Percentiles rank a stretch among this genome's conserved stretches.
Conservation (phyloP, 2,113 vertebrate species). For the Pachyramphus minor region DNA sequence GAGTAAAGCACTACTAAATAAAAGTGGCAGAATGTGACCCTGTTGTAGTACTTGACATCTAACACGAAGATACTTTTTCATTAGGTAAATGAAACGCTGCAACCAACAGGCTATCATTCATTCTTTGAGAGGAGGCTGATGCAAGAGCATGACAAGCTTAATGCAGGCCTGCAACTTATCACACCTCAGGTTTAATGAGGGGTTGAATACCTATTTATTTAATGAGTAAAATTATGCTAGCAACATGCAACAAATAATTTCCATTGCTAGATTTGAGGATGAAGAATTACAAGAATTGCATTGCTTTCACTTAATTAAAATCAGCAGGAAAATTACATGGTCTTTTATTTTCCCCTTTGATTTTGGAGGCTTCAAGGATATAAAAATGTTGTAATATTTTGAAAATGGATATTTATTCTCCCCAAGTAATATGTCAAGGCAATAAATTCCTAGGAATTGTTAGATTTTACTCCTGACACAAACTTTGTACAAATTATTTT, state of each 20-base stretch:
- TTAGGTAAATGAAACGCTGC: conserved; percentile 9
- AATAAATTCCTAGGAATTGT: background rate
- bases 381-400: background rate
- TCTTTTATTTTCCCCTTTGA: background rate
- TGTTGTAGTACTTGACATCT: conserved; percentile 62
- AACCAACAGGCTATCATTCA: conserved; percentile 34
- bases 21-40: conserved; percentile 60
- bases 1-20: conserved; percentile 49
- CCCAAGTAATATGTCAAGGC: background rate
- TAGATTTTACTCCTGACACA: background rate
- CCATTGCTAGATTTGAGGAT: background rate
- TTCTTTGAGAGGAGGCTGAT: conserved; percentile 22
- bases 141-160: conserved; percentile 56
- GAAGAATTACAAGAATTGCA: background rate
- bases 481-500: background rate
- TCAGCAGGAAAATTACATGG: background rate
- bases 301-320: conserved; percentile 8
- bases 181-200: conserved; percentile 50
- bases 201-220: conserved; percentile 51
- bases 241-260: background rate
- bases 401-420: background rate
- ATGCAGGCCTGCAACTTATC: conserved; percentile 61
- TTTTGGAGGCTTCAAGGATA: background rate
- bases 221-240: background rate
- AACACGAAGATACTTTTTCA: conserved; percentile 56